Evolutionary conservation across 2,797 vertebrate genomes (phyloP).

Genomic region (Helostoma temminkii): DNA sequence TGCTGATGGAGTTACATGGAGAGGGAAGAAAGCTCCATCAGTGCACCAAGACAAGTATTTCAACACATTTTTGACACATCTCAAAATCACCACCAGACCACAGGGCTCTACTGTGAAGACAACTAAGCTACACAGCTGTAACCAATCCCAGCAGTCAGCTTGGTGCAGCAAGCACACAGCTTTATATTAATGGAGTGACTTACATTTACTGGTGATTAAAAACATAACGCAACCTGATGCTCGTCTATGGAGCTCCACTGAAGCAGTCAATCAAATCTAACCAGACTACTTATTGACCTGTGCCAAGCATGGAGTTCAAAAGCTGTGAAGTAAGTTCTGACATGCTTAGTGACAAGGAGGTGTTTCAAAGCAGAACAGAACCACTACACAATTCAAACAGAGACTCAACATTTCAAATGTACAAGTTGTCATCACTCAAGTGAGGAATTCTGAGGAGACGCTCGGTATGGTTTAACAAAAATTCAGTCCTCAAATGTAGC

Average conservation of each 20-base stretch:
- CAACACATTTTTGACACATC: slow-evolving; percentile 42
- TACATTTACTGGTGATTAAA: slow-evolving; percentile 61
- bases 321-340: not conserved
- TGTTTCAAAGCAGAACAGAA: not conserved
- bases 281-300: not conserved
- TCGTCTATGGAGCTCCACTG: not conserved
- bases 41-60: slow-evolving; percentile 47
- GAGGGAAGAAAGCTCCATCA: slow-evolving; percentile 13
- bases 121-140: slow-evolving; percentile 54
- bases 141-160: slow-evolving; percentile 51
- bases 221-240: slow-evolving; percentile 9
- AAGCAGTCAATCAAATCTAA: slow-evolving; percentile 15
- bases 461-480: not conserved
- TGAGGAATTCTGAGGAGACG: not conserved
- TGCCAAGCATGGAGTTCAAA: not conserved
- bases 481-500: not conserved
- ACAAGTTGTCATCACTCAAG: not conserved
- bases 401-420: too few species aligned
- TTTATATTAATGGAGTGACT: slow-evolving; percentile 34
- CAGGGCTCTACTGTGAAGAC: slow-evolving; percentile 19
- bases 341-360: not conserved
- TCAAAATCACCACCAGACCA: slow-evolving; percentile 26
- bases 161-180: slow-evolving; percentile 34
- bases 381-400: not conserved
- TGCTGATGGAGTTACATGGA: slow-evolving; percentile 18